Base-by-base conservation (phyloP, 2,113 vertebrate genomes). In the Recurvirostra avosetta region DNA sequence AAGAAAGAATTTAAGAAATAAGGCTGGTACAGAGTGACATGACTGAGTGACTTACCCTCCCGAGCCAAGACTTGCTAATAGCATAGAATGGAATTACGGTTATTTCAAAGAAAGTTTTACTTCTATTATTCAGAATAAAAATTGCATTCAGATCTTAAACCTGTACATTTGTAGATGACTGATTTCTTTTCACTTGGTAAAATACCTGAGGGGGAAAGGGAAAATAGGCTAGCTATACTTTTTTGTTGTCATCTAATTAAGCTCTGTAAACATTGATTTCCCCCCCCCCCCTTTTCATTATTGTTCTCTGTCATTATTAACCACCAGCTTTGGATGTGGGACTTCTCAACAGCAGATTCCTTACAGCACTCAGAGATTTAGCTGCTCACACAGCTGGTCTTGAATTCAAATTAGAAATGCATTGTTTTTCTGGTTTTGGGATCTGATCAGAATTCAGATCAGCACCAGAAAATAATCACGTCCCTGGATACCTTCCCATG, bases 191-290 rank as follows among this genome's bases (percentile, higher is more conserved):
- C 43, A 68, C 22, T 93, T 90, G 40, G 21, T 67, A 56, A 92
- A 89, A 81, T 41, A 96, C 40, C 66, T 76, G 22, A 89, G 43
- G 58, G 56, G 59, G 1, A 67, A 74, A 74, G 30, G 27, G 45
- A 81, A 67, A 92, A 70, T 12, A 84, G 34, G 26, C 12, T 68
- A 66, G 58, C 34, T 49, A 40, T 92, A 97, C 81, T 92, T 97
- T 98, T 95, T 95, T 97, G 65, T 97, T 96, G 91, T 97, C 97
- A 94, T 98, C 95, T 86, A 98, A 97, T 94, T 98, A 98, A 62
- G 93, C 70, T 84, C 95, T 96, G 43, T 94, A 97, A 61, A 88
- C 26, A 88, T 58, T 49, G 91, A 15, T n/a, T 38, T 38, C 38
- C 38, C 38, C 38, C 38, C 38, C 38, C 38, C 15, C 15, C 16